Conservation (phyloP, 2,888 invertebrate genomes). For the Dryobotodes eremita region DNA sequence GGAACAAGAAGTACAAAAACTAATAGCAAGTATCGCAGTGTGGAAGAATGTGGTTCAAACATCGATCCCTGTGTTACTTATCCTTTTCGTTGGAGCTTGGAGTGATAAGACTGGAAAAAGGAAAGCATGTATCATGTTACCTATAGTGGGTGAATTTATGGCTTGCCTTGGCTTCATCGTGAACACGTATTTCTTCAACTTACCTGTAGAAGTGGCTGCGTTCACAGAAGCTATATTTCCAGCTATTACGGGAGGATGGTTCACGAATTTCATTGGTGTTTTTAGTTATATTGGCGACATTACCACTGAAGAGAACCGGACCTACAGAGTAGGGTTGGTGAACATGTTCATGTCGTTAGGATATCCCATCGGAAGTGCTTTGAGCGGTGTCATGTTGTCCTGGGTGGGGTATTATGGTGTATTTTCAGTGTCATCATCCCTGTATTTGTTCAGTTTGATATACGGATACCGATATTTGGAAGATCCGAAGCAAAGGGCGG, state of each 20-base stretch:
- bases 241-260: constrained; percentile 96
- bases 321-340: constrained; percentile 95
- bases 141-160: constrained; percentile 95
- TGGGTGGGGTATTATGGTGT: constrained; percentile 95
- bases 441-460: constrained; percentile 93
- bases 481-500: constrained; percentile 88
- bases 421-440: constrained; percentile 93
- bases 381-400: constrained; percentile 94
- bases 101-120: constrained; percentile 93
- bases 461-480: constrained; percentile 93
- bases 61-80: constrained; percentile 94
- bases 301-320: constrained; percentile 95
- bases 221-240: constrained; percentile 95
- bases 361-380: constrained; percentile 96
- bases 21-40: constrained; percentile 94
- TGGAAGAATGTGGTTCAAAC: constrained; percentile 97
- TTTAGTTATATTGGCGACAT: constrained; percentile 97
- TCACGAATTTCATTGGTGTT: constrained; percentile 96
- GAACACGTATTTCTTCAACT: constrained; percentile 94
- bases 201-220: constrained; percentile 95
- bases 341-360: constrained; percentile 97
- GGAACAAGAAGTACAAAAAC: constrained; percentile 92
- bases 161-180: constrained; percentile 94
- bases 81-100: constrained; percentile 96
- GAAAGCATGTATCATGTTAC: constrained; percentile 95